Evolutionary conservation across 2,888 invertebrate species (phyloP), one percentile per base, ranked within the genome.

Genomic region (Eupithecia dodoneata): DNA sequence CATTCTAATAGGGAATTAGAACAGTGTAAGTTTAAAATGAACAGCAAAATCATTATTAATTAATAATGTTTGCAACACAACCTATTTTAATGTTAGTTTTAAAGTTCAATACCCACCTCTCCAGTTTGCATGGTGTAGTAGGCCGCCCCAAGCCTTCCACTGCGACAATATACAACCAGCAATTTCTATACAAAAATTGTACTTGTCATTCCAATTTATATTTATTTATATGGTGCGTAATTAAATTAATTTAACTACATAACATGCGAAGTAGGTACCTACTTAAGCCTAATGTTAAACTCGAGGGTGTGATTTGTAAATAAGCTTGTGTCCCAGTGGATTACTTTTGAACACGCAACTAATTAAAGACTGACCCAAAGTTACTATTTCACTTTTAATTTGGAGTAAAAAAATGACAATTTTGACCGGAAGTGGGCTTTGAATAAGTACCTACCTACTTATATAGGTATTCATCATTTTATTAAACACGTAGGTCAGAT

Each of bases 81-180:
- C 4, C 5, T 52, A 52, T 15, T 15, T 5, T 15, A 5, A 3
- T n/a, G 7, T 55, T 55, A 0, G 7, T n/a, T 55, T 55, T 7
- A 55, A 55, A n/a, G 2, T n/a, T 18, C 0, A 67, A n/a, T 76
- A 78, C 83, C 69, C 72, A 96, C 96, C 92, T 97, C 96, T 81
- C 96, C 96, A 2, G 96, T 96, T 74, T 95, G 95, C 55, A 96
- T 89, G 82, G 96, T 96, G 91, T 97, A 98, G 89, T 96, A 97
- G 0, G 97, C 97, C 30, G 97, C 97, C n/a, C 97, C 97, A 73
- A 98, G 88, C 86, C 96, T 96, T 15, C 96, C 96, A 72, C 95
- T 93, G 80, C 96, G 95, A 95, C 96, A 97, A 83, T 96, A 95
- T 3, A 97, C 92, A 77, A 96, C 96, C 85, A 98, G 87, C 79